Base-by-base conservation (phyloP, 2,113 vertebrate species). In the Malurus cyaneus region DNA sequence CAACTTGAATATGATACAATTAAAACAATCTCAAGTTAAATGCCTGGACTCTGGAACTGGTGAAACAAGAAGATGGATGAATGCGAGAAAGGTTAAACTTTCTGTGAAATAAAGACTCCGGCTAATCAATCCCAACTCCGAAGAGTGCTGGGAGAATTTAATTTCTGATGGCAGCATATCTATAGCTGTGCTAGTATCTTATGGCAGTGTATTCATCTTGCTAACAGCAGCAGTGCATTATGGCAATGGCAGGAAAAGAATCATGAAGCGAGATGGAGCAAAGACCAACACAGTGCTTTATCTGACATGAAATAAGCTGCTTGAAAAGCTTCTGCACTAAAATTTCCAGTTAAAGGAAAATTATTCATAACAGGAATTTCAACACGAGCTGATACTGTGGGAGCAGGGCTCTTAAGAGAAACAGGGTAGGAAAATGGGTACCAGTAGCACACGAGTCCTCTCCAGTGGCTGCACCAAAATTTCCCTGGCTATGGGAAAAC, bases 131-230 rank as follows among this genome's bases (percentile, higher is more conserved):
- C 47, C 49, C 29, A 86, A 36, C 56, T 47, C 86, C 70, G 41
- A 83, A 74, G 66, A 70, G 86, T 62, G 29, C 47, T 94, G 56
- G 32, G 64, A 88, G 76, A 66, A 90, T 90, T 92, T 77, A 39
- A 90, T 95, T 95, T 80, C 88, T 84, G 74, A 46, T 21, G 34
- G 82, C 46, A 73, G 50, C 52, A 25, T 88, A 74, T 94, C 91
- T 86, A 23, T 83, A 76, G 29, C 66, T 47, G 41, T 69, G 42
- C 64, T 65, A 54, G 83, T 83, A 70, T 92, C 83, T 88, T 69
- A 49, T 54, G 76, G 80, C 86, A 93, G 72, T 2, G 1, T 83
- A 93, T 94, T 69, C 67, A 62, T 84, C 82, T 83, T 56, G 54
- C 52, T 86, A 74, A 39, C 41, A 88, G 64, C 56, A 74, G 52